These are phyloP conservation scores for Thamnophis sirtalis DNA, from an alignment of 2,113 vertebrate species.

Conservation along the genomic window DNA sequence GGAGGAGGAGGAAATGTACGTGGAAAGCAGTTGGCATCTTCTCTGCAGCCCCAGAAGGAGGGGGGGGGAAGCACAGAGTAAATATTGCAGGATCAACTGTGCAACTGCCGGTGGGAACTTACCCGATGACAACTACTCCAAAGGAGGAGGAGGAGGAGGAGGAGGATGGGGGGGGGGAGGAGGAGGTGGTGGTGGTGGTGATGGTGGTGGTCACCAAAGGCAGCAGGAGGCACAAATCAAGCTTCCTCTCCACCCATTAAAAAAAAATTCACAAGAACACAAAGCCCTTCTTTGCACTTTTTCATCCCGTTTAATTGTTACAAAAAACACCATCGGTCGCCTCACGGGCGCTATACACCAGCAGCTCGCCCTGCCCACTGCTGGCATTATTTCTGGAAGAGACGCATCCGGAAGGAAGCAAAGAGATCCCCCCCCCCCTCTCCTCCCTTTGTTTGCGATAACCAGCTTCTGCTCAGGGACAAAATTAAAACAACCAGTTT, in stretches of 20 bases:
- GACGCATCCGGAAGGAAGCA: slow-evolving; percentile 56
- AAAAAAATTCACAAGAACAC: neutral
- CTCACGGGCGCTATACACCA: neutral
- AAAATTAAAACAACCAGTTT: slow-evolving; percentile 60
- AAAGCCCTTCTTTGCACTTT: neutral
- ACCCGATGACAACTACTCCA: neutral
- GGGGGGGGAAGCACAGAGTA: slow-evolving; percentile 6
- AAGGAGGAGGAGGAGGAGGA: neutral
- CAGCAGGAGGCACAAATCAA: neutral
- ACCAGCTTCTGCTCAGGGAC: slow-evolving; percentile 51
- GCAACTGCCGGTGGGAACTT: slow-evolving; percentile 7
- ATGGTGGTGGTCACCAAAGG: too few species aligned
- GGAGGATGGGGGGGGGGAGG: neutral
- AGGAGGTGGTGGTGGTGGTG: too few species aligned
- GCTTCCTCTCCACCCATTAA: neutral
- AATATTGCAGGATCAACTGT: slow-evolving; percentile 25
- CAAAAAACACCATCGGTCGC: neutral
- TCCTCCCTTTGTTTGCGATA: slow-evolving; percentile 71
- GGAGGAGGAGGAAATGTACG: neutral
- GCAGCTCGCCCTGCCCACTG: neutral
- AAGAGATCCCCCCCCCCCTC: slow-evolving; percentile 38
- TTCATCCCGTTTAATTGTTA: neutral
- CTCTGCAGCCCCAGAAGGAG: neutral
- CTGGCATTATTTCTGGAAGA: slow-evolving; percentile 47
- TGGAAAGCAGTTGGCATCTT: slow-evolving; percentile 6